phyloP scores from a whole-genome alignment of 2,797 vertebrate genomes.

The Sarcophilus harrisii region DNA sequence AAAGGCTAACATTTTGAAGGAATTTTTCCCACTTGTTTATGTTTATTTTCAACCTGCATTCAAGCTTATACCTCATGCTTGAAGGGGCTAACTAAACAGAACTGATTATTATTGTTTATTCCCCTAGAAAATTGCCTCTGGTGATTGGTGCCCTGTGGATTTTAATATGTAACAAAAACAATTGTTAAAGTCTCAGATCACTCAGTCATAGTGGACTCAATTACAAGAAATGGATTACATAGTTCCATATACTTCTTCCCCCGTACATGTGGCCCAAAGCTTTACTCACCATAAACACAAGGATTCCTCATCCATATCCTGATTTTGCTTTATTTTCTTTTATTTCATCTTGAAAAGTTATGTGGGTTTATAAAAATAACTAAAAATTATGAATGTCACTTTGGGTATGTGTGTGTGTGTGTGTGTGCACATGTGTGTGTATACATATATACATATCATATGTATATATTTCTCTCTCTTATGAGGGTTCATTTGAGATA shows the following conservation, averaged over 20 bases:
- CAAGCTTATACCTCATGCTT: slow-evolving; percentile 33
- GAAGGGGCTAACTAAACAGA: slow-evolving; percentile 32
- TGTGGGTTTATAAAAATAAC: background rate
- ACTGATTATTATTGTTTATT: slow-evolving; percentile 42
- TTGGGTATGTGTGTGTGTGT: background rate
- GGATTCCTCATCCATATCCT: slow-evolving; percentile 26
- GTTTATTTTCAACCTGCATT: slow-evolving; percentile 73
- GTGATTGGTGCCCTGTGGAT: slow-evolving; percentile 46
- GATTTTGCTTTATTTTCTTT: slow-evolving; percentile 36
- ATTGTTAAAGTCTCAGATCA: slow-evolving; percentile 57
- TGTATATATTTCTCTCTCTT: background rate
- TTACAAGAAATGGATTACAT: slow-evolving; percentile 24
- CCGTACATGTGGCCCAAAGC: background rate
- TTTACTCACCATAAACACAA: background rate
- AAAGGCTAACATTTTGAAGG: slow-evolving; percentile 55
- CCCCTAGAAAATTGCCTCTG: slow-evolving; percentile 39
- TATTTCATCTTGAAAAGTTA: background rate
- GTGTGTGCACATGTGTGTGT: too few relatives aligned
- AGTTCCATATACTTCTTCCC: background rate
- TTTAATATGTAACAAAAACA: slow-evolving; percentile 61
- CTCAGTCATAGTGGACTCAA: background rate
- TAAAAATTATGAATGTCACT: slow-evolving; percentile 10
- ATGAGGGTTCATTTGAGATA: slow-evolving; percentile 41
- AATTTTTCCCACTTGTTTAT: slow-evolving; percentile 79
- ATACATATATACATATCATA: too few relatives aligned